These are phyloP conservation scores for Exephanes ischioxanthus DNA, from an alignment of 2,888 invertebrate species.

Conservation along the genomic window DNA sequence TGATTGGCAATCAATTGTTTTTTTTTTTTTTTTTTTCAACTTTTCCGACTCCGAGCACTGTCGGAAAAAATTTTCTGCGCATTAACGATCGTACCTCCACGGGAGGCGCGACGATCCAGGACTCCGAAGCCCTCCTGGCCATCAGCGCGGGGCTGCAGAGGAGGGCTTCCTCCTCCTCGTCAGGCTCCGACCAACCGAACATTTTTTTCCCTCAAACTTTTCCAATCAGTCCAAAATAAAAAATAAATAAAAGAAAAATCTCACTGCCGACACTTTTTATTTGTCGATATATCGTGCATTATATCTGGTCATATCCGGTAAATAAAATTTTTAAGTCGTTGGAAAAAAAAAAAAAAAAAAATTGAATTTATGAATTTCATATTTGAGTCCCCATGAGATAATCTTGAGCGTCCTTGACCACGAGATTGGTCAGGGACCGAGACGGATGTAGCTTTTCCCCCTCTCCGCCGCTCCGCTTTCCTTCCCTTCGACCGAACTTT, in stretches of 20 bases:
- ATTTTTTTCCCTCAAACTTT: constrained; percentile 83
- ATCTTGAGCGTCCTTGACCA: constrained; percentile 35
- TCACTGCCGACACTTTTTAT: background rate
- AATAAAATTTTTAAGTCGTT: background rate
- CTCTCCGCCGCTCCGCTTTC: background rate
- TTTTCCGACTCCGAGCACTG: background rate
- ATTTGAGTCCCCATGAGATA: background rate
- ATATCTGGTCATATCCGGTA: background rate
- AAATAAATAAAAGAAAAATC: background rate
- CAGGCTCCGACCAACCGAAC: constrained; percentile 92
- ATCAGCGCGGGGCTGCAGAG: constrained; percentile 95
- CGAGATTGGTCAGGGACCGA: constrained; percentile 40
- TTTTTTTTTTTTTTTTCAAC: background rate
- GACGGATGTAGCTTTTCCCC: constrained; percentile 13
- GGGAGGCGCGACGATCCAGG: constrained; percentile 95
- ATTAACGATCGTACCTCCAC: constrained; percentile 88
- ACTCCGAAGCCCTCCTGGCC: constrained; percentile 94
- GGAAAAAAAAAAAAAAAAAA: constrained; percentile 1
- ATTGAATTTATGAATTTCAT: background rate
- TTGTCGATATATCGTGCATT: background rate
- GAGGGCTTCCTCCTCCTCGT: constrained; percentile 94
- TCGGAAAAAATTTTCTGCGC: background rate
- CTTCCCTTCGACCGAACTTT: background rate
- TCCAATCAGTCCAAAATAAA: background rate
- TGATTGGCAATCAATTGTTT: background rate